phyloP scores from a whole-genome alignment of 37 sponge, comb jelly and placozoan species.

The Bolinopsis microptera region DNA sequence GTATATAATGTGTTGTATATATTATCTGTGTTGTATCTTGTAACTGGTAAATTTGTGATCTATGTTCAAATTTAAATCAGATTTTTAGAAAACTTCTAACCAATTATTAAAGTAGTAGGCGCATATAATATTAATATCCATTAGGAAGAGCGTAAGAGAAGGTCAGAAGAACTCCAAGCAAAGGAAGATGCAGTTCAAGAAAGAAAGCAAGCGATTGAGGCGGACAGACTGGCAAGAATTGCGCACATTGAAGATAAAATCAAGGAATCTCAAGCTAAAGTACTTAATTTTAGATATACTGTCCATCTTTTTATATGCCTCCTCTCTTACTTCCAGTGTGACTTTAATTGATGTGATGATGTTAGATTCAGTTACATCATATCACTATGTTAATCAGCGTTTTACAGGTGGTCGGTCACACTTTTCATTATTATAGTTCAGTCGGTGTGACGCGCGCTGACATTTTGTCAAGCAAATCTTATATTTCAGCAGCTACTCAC shows the following conservation, averaged over 20 bases:
- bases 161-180: slow-evolving; percentile 81
- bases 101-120: too few relatives aligned
- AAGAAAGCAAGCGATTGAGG: slow-evolving; percentile 43
- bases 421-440: background rate
- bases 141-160: slow-evolving; percentile 81
- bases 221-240: slow-evolving; percentile 56
- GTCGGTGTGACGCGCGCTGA: background rate
- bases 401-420: background rate
- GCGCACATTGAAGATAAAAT: slow-evolving; percentile 62
- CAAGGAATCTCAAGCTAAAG: slow-evolving; percentile 50
- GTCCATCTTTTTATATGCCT: too few relatives aligned
- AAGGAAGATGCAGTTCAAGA: slow-evolving; percentile 89
- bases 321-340: too few relatives aligned
- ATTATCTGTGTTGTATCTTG: too few relatives aligned
- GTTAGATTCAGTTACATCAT: too few relatives aligned
- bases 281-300: background rate
- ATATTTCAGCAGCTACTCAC: background rate
- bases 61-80: too few relatives aligned
- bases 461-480: background rate
- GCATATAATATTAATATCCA: too few relatives aligned
- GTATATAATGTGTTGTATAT: background rate
- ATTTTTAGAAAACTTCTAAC: too few relatives aligned
- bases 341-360: too few relatives aligned
- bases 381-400: too few relatives aligned
- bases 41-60: too few relatives aligned